These are phyloP conservation scores for Borostomias antarcticus DNA, from an alignment of 2,797 vertebrate species.

Conservation along the genomic window DNA sequence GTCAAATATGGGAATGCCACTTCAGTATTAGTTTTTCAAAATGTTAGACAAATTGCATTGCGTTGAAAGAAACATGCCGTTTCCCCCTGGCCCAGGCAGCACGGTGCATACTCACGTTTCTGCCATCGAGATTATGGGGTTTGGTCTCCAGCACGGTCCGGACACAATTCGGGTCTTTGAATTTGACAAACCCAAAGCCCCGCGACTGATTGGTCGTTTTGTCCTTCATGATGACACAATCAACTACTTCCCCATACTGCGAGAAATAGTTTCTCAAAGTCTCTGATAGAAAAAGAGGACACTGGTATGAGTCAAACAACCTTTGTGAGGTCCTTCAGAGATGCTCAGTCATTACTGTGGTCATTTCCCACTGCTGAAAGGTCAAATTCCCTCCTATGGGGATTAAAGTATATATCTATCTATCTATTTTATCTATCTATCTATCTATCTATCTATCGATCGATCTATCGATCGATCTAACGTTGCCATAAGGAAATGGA, in stretches of 20 bases:
- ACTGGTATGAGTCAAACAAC: slow-evolving; percentile 1
- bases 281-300: slow-evolving; percentile 79
- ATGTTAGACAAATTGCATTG: too few species aligned
- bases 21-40: too few species aligned
- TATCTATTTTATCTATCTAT: too few species aligned
- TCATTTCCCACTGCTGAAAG: not conserved
- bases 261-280: slow-evolving; percentile 98
- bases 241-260: slow-evolving; percentile 98
- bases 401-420: too few species aligned
- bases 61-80: too few species aligned
- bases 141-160: slow-evolving; percentile 97
- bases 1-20: too few species aligned
- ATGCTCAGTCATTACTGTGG: not conserved
- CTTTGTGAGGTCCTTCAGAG: not conserved
- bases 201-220: slow-evolving; percentile 99
- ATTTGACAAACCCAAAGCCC: slow-evolving; percentile 99
- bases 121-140: slow-evolving; percentile 96
- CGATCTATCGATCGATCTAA: too few species aligned
- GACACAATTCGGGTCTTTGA: slow-evolving; percentile 99
- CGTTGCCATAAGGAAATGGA: too few species aligned
- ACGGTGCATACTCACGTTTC: slow-evolving; percentile 89
- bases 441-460: too few species aligned
- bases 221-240: slow-evolving; percentile 99
- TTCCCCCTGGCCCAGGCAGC: too few species aligned
- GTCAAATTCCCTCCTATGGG: too few species aligned